Conservation (phyloP, 92 coral and sea anemone genomes). For the Parazoanthus swiftii region DNA sequence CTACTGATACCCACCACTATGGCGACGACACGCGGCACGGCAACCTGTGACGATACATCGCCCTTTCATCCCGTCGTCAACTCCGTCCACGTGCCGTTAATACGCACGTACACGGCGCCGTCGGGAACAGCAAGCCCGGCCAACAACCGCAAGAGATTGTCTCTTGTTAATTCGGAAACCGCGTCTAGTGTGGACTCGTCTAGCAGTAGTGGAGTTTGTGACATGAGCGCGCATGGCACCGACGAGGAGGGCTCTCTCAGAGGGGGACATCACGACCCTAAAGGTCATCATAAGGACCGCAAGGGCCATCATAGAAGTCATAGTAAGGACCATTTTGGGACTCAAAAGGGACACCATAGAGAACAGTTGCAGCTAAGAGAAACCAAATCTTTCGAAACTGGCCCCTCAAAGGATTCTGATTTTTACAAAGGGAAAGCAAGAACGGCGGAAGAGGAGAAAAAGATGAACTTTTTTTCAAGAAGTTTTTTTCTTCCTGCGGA, state of each 20-base stretch:
- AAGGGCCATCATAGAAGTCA: conserved; percentile 39
- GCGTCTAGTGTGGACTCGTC: conserved; percentile 68
- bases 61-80: conserved; percentile 65
- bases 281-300: conserved; percentile 37
- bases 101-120: conserved; percentile 57
- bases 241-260: conserved; percentile 72
- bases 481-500: conserved; percentile 59
- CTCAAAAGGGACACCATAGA: conserved; percentile 30
- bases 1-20: conserved; percentile 83
- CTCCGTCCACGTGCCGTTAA: conserved; percentile 45
- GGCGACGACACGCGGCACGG: conserved; percentile 48
- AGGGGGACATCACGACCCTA: conserved; percentile 41
- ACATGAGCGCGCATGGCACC: conserved; percentile 54
- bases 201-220: conserved; percentile 78
- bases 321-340: conserved; percentile 34
- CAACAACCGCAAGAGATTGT: conserved; percentile 61
- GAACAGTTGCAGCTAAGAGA: conserved; percentile 17
- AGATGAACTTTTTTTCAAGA: conserved; percentile 61
- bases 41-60: conserved; percentile 62
- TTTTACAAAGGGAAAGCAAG: conserved; percentile 44
- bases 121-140: conserved; percentile 58
- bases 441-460: conserved; percentile 67
- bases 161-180: conserved; percentile 69
- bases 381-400: conserved; percentile 6
- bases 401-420: neutral